phyloP scores from a whole-genome alignment of 2,797 vertebrate genomes.

The Acipenser oxyrinchus region DNA sequence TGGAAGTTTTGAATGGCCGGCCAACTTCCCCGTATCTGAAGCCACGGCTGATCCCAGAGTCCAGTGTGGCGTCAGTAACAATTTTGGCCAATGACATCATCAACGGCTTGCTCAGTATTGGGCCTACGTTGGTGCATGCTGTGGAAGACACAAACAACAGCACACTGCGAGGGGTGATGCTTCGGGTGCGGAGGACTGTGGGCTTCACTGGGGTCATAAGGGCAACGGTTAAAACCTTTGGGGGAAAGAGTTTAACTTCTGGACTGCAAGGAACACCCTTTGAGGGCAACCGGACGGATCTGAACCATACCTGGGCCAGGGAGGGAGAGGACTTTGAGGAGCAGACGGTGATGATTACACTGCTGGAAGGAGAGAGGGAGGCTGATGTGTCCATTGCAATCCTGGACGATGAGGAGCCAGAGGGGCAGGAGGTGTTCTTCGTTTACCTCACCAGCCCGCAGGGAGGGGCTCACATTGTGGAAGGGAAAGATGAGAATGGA shows the following conservation, averaged over 20 bases:
- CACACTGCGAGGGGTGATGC: constrained; percentile 43
- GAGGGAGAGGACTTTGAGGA: constrained; percentile 82
- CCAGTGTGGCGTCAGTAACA: constrained; percentile 68
- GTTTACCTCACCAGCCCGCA: constrained; percentile 79
- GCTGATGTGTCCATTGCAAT: constrained; percentile 62
- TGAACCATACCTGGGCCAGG: constrained; percentile 64
- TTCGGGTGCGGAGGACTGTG: constrained; percentile 71
- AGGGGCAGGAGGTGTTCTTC: constrained; percentile 83
- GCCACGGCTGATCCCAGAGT: constrained; percentile 65
- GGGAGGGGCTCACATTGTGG: constrained; percentile 72
- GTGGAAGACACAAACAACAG: constrained; percentile 66
- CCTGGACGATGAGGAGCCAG: constrained; percentile 83
- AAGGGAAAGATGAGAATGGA: constrained; percentile 55
- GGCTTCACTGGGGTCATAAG: constrained; percentile 62
- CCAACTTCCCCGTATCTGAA: constrained; percentile 25
- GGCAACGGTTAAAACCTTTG: constrained; percentile 68
- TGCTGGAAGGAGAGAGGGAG: constrained; percentile 75
- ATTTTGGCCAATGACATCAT: constrained; percentile 69
- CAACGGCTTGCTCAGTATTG: constrained; percentile 75
- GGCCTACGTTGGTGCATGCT: constrained; percentile 61
- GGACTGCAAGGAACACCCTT: constrained; percentile 48
- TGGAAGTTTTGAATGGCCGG: constrained; percentile 41
- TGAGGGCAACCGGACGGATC: constrained; percentile 29
- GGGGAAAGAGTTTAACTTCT: constrained; percentile 46
- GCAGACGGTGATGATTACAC: constrained; percentile 51